phyloP scores from a whole-genome alignment of 2,888 invertebrate genomes.

The Notocelia uddmanniana region DNA sequence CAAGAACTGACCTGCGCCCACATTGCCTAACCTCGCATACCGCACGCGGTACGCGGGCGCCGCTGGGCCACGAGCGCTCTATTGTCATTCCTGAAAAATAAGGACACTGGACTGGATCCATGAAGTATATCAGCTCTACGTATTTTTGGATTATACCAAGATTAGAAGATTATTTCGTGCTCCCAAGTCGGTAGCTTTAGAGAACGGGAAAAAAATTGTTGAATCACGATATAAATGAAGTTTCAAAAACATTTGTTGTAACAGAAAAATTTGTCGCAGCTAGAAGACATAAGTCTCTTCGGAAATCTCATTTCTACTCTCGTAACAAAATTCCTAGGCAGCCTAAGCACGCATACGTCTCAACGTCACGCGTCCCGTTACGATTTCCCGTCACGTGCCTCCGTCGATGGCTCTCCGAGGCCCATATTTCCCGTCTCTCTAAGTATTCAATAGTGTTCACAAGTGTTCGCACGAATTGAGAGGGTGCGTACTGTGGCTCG shows the following conservation, averaged over 20 bases:
- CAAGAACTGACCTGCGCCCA: no score
- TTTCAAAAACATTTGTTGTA: no score
- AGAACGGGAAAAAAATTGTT: background rate
- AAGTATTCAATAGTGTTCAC: slow-evolving; percentile 71
- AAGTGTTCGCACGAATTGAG: slow-evolving; percentile 54
- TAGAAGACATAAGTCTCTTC: background rate
- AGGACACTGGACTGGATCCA: background rate
- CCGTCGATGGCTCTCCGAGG: slow-evolving; percentile 68
- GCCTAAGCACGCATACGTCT: slow-evolving; percentile 47
- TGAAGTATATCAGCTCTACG: background rate
- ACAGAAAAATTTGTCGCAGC: background rate
- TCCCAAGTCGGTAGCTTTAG: background rate
- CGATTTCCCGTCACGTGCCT: slow-evolving; percentile 69
- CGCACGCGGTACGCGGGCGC: no score
- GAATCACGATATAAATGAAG: background rate
- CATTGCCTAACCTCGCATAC: no score
- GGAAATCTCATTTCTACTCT: background rate
- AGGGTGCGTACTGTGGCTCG: slow-evolving; percentile 55
- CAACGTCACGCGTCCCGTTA: slow-evolving; percentile 60
- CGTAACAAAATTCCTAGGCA: slow-evolving; percentile 19
- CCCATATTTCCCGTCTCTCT: slow-evolving; percentile 66
- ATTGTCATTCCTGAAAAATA: background rate
- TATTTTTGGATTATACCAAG: background rate
- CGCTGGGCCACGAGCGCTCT: no score
- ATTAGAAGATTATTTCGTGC: background rate